Conservation (phyloP, 2,888 invertebrate species). For the Pharmacophagus antenor region DNA sequence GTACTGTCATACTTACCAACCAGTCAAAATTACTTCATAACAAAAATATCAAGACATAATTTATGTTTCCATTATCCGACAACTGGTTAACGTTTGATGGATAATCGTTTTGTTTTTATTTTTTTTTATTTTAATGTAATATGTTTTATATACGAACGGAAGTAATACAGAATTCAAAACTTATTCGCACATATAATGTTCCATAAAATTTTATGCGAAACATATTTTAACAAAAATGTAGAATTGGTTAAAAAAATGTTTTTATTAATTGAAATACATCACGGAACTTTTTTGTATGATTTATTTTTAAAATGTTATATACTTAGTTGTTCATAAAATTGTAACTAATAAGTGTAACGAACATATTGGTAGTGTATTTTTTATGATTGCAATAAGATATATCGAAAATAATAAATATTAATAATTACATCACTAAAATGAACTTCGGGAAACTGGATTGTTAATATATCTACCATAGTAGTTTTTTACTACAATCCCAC, state of each 20-base stretch:
- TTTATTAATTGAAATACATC: neutral
- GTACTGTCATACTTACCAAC: neutral
- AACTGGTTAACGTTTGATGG: conserved; percentile 9
- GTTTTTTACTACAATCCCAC: too few relatives aligned
- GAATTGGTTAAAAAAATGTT: neutral
- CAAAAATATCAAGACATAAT: conserved; percentile 11
- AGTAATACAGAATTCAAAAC: neutral
- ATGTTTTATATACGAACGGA: neutral
- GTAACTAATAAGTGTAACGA: too few relatives aligned
- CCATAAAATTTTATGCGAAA: conserved; percentile 6
- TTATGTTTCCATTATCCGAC: neutral
- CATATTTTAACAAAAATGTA: neutral
- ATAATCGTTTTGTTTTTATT: conserved; percentile 5
- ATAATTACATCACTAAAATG: too few relatives aligned
- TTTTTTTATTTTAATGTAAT: neutral
- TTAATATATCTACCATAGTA: too few relatives aligned
- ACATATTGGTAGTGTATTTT: too few relatives aligned
- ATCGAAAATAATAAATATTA: too few relatives aligned
- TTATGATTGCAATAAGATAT: too few relatives aligned
- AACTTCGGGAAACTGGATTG: too few relatives aligned
- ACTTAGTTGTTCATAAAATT: too few relatives aligned
- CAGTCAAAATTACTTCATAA: conserved; percentile 8
- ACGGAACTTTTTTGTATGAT: neutral
- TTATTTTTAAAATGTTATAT: too few relatives aligned
- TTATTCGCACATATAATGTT: conserved; percentile 3